Evolutionary conservation across 2,888 invertebrate genomes (phyloP).

Genomic region (Thera obeliscata): DNA sequence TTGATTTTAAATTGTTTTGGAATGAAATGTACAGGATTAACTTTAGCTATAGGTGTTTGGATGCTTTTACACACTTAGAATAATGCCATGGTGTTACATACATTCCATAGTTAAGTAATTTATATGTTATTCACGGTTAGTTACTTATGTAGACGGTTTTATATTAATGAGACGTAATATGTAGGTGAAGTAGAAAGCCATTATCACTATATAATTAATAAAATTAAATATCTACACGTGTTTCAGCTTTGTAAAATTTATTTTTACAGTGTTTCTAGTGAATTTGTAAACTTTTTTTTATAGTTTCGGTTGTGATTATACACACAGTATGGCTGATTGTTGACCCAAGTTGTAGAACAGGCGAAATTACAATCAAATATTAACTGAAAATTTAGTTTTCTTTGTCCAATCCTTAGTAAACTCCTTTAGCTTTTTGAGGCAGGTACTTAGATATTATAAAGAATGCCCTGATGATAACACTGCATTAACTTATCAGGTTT

Average conservation of each 20-base stretch:
- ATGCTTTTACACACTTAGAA: slow-evolving; percentile 81
- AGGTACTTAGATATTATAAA: background rate
- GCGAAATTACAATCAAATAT: slow-evolving; percentile 40
- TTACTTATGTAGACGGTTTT: slow-evolving; percentile 76
- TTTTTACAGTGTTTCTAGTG: slow-evolving; percentile 47
- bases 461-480: background rate
- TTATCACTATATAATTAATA: slow-evolving; percentile 34
- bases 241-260: slow-evolving; percentile 46
- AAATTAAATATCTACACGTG: slow-evolving; percentile 46
- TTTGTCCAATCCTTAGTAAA: background rate
- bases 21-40: slow-evolving; percentile 52
- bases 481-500: background rate
- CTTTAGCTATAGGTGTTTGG: slow-evolving; percentile 78
- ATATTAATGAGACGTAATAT: slow-evolving; percentile 56
- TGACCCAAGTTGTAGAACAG: slow-evolving; percentile 60
- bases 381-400: slow-evolving; percentile 18
- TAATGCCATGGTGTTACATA: slow-evolving; percentile 70
- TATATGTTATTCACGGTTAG: slow-evolving; percentile 70
- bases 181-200: slow-evolving; percentile 35
- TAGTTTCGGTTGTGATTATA: slow-evolving; percentile 66
- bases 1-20: slow-evolving; percentile 13
- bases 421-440: background rate
- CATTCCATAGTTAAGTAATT: slow-evolving; percentile 67
- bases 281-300: slow-evolving; percentile 43
- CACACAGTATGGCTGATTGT: slow-evolving; percentile 66